phyloP scores from a whole-genome alignment of 1,140 invertebrate species.

The Periplaneta americana region DNA sequence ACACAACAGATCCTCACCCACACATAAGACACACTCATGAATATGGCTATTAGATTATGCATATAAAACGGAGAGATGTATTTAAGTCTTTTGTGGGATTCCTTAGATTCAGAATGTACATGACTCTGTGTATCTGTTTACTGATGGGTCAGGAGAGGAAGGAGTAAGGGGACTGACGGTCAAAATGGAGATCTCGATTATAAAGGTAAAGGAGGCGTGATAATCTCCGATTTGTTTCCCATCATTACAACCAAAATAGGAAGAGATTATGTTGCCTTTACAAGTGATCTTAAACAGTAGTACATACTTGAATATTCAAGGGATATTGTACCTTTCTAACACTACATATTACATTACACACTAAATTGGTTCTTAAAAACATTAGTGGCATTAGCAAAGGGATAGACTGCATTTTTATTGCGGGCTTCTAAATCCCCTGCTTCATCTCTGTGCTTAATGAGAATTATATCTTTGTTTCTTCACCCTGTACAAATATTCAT shows the following conservation, averaged over 20 bases:
- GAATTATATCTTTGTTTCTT: too few species aligned
- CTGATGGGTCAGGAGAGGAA: too few species aligned
- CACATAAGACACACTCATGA: neutral
- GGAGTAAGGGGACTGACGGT: neutral
- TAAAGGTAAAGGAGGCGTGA: neutral
- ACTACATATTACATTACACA: neutral
- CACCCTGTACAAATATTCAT: too few species aligned
- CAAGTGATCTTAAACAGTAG: neutral
- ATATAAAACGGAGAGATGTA: neutral
- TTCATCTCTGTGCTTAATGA: too few species aligned
- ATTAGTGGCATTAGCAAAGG: neutral
- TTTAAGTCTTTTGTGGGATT: neutral
- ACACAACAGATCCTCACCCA: neutral
- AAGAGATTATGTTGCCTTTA: neutral
- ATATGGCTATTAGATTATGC: neutral
- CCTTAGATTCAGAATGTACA: neutral
- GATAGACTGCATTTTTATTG: too few species aligned
- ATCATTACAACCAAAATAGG: neutral
- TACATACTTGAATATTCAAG: neutral
- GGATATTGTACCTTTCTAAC: too few species aligned
- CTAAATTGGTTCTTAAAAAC: neutral
- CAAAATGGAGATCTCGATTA: neutral
- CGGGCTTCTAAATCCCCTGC: too few species aligned
- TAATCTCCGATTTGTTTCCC: neutral
- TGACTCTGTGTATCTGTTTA: neutral